Base-by-base conservation (phyloP, 2,888 invertebrate genomes). In the Philaethria dido region DNA sequence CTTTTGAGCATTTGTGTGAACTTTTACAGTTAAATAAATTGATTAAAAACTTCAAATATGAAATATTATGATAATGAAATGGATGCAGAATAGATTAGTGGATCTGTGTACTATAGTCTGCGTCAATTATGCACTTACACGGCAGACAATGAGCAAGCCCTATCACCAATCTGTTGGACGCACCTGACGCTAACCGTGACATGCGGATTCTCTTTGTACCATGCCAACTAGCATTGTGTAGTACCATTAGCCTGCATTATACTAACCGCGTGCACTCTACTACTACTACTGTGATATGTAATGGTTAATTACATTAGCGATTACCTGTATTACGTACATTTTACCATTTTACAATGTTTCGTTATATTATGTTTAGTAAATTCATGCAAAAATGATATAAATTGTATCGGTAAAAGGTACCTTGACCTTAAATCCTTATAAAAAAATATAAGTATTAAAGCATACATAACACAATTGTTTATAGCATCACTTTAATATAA, bases 191-290 rank as follows among this genome's bases (percentile, higher is more conserved):
- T 76, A 72, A 74, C 74, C 72, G 74, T 81, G 83, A 86, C 85
- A 83, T 80, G 81, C 74, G 76, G 75, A 82, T 81, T 82, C 86
- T 83, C 88, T 89, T 87, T 88, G 86, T 88, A 77, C 70, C 66
- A 45, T 60, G 54, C 47, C 62, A 62, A 64, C 71, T 65, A 63
- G 55, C 54, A 54, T 62, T 68, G 63, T 70, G 75, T 66, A 62
- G 47, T 62, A 47, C 59, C 52, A 66, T 66, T 66, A 63, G 63
- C 69, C 65, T 57, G 66, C 60, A 69, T 66, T 63, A 66, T 55
- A 69, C 39, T 50, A 52, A 60, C 48, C 63, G 50, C 65, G 45
- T 57, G 59, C 52, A 66, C 62, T 22, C 13, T n/a, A 18, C 13
- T 42, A 18, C 44, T 44, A 22, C 13, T 42, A 18, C 44, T 44